Evolutionary conservation across 23 tunicate genomes (phyloP).

Genomic region (Halocynthia roretzi): DNA sequence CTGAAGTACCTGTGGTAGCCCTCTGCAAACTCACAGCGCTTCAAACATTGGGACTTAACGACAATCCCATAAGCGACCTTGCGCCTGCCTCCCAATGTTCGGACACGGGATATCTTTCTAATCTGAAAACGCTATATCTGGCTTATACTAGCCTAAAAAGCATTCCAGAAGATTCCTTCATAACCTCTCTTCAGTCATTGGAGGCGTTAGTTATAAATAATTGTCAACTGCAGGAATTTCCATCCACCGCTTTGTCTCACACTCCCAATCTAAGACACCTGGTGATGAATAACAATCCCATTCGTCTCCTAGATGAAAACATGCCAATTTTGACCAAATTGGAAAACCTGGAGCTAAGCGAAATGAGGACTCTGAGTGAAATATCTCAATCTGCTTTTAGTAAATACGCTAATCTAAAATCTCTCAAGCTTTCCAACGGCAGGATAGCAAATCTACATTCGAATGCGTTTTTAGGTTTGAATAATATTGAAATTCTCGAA

Average conservation of each 20-base stretch:
- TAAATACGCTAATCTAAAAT: not conserved
- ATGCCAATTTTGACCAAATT: slow-evolving; percentile 1
- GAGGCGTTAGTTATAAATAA: slow-evolving; percentile 7
- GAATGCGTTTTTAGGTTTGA: not conserved
- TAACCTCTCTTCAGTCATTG: not conserved
- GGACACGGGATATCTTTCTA: not conserved
- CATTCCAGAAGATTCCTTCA: slow-evolving; percentile 10
- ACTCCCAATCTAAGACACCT: not conserved
- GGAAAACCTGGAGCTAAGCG: slow-evolving; percentile 1
- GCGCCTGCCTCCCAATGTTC: not conserved
- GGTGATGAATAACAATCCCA: slow-evolving; percentile 8
- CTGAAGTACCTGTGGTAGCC: not conserved
- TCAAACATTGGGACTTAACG: slow-evolving; percentile 5
- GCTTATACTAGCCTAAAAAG: not conserved
- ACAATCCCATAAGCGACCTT: slow-evolving; percentile 3
- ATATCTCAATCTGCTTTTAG: slow-evolving; percentile 2
- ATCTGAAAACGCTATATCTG: slow-evolving; percentile 10
- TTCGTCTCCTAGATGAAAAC: not conserved
- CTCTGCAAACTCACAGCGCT: slow-evolving; percentile 7
- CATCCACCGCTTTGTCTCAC: not conserved
- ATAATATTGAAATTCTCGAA: slow-evolving; percentile 11
- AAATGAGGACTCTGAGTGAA: not conserved
- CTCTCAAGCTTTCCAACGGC: not conserved
- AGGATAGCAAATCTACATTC: not conserved
- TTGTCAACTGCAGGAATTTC: not conserved